Evolutionary conservation across 1,140 invertebrate species (phyloP).

Genomic region (Tyrophagus putrescentiae): DNA sequence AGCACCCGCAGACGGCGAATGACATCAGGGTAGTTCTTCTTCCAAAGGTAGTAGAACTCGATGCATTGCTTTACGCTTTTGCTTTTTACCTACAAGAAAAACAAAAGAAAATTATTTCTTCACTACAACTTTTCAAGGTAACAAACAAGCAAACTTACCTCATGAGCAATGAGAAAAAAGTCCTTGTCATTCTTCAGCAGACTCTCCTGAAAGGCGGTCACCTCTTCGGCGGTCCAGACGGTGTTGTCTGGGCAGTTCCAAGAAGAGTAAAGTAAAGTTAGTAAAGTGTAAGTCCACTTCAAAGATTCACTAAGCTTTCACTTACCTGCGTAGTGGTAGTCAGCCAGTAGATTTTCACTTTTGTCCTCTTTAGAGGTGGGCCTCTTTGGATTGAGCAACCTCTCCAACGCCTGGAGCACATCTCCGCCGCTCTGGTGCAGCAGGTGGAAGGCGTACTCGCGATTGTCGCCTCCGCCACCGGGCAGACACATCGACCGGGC

Average conservation of each 20-base stretch:
- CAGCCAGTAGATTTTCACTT: conserved; percentile 51
- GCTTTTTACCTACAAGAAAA: conserved; percentile 42
- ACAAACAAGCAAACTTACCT: conserved; percentile 43
- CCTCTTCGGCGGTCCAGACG: conserved; percentile 68
- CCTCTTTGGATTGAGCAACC: conserved; percentile 58
- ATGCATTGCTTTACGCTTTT: conserved; percentile 86
- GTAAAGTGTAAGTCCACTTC: conserved; percentile 21
- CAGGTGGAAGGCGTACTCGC: conserved; percentile 82
- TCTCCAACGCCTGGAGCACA: conserved; percentile 67
- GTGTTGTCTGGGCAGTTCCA: conserved; percentile 43
- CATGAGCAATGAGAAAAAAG: conserved; percentile 68
- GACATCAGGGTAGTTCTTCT: conserved; percentile 78
- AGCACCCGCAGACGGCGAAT: conserved; percentile 47
- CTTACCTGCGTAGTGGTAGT: conserved; percentile 49
- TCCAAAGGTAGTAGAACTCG: conserved; percentile 98
- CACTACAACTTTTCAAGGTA: conserved; percentile 10
- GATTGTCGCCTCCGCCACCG: conserved; percentile 63
- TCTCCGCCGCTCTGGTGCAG: conserved; percentile 70
- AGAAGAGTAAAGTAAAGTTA: conserved; percentile 4
- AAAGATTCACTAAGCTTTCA: conserved; percentile 24
- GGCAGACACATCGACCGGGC: conserved; percentile 44
- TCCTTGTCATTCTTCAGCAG: conserved; percentile 83
- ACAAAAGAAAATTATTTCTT: neutral
- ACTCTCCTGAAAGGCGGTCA: conserved; percentile 69
- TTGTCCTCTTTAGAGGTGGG: conserved; percentile 56